Percentiles rank a stretch among this genome's conserved stretches.
Conservation (phyloP, 2,797 vertebrate genomes). For the Salarias fasciatus region DNA sequence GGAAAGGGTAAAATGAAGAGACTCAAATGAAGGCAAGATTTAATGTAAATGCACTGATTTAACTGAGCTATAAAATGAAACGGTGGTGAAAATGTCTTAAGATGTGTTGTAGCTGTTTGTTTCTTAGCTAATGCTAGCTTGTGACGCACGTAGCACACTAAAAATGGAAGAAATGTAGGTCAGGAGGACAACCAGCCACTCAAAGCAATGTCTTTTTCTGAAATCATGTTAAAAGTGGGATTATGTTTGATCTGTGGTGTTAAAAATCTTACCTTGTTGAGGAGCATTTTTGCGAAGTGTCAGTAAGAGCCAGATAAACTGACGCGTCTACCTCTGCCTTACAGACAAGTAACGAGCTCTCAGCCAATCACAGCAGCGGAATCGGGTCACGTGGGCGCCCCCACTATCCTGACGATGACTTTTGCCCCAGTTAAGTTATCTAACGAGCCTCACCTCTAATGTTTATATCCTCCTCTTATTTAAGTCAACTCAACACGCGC, state of each 20-base stretch:
- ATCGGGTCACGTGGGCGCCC: slow-evolving; percentile 44
- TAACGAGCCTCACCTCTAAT: slow-evolving; percentile 2
- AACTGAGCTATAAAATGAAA: too few species aligned
- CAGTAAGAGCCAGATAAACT: neutral
- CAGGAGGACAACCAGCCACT: neutral
- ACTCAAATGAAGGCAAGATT: too few species aligned
- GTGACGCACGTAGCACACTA: neutral
- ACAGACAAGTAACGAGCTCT: rapidly evolving
- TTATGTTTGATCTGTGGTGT: too few species aligned
- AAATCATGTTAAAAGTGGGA: too few species aligned
- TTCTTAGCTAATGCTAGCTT: slow-evolving; percentile 8
- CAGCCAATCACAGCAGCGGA: slow-evolving; percentile 62
- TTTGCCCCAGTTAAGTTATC: slow-evolving; percentile 70
- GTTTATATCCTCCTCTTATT: too few species aligned
- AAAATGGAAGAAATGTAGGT: neutral
- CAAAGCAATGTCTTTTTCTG: too few species aligned
- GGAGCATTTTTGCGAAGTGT: slow-evolving; percentile 60
- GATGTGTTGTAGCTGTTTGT: neutral
- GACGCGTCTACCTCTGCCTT: neutral
- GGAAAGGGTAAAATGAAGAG: too few species aligned
- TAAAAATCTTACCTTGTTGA: slow-evolving; percentile 72
- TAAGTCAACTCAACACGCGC: too few species aligned
- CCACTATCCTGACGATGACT: slow-evolving; percentile 22
- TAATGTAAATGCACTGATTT: too few species aligned
- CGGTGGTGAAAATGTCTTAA: too few species aligned